A percentile compares a stretch with the other conserved stretches of the same genome.
phyloP scores from a whole-genome alignment of 2,113 vertebrate species.

The Colius striatus region DNA sequence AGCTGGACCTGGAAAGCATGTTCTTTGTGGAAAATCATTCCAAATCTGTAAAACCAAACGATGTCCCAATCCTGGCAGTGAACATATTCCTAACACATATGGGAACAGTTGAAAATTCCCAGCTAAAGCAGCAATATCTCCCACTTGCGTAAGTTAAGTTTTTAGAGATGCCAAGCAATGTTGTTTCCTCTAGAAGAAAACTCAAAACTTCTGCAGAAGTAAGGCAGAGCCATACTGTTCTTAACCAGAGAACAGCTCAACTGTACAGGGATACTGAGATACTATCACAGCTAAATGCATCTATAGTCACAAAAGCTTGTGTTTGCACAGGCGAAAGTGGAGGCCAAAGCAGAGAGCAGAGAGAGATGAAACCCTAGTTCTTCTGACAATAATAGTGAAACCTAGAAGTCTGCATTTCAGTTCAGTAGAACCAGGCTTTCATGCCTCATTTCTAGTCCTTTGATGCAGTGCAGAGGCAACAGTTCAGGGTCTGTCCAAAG shows the following conservation, averaged over 20 bases:
- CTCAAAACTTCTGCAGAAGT: not conserved
- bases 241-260: not conserved
- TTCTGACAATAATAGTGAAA: not conserved
- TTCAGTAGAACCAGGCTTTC: not conserved
- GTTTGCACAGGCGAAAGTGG: not conserved
- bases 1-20: not conserved
- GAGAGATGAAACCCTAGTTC: not conserved
- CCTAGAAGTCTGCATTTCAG: not conserved
- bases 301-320: not conserved
- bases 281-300: not conserved
- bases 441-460: not conserved
- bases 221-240: not conserved
- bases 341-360: not conserved
- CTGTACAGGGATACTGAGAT: not conserved
- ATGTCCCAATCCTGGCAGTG: not conserved
- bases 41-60: not conserved
- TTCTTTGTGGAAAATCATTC: not conserved
- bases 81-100: not conserved
- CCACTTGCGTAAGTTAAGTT: not conserved
- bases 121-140: not conserved
- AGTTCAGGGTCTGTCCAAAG: not conserved
- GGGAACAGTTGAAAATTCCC: not conserved
- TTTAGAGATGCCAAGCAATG: not conserved
- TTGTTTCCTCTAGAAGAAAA: not conserved
- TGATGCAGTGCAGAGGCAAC: not conserved